Evolutionary conservation across 2,113 vertebrate genomes (phyloP).

Genomic region (Corythornis cristatus): DNA sequence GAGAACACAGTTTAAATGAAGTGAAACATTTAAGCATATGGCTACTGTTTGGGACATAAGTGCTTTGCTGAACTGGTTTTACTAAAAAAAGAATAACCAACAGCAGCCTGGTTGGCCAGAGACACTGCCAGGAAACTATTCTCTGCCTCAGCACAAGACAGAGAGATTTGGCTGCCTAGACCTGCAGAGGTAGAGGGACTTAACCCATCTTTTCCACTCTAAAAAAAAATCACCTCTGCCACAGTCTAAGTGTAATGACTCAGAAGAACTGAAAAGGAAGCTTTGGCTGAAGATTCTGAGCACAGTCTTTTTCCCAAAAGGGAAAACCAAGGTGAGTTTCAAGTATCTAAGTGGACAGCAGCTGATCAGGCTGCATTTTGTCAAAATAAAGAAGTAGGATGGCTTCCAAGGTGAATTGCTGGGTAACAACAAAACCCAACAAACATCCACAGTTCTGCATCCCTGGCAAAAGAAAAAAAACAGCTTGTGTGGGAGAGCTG

Average conservation of each 20-base stretch:
- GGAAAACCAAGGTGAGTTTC: slow-evolving; percentile 27
- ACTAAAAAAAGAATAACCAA: neutral
- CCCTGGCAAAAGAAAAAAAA: neutral
- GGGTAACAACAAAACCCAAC: neutral
- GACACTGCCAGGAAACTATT: neutral
- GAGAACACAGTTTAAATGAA: neutral
- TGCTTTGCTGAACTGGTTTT: neutral
- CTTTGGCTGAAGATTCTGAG: neutral
- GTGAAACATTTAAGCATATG: neutral
- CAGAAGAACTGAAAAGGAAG: slow-evolving; percentile 14
- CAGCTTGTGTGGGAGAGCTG: neutral
- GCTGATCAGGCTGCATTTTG: neutral
- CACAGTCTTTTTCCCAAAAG: neutral
- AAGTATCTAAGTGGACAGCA: neutral
- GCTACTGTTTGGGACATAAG: neutral
- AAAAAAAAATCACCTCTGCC: neutral
- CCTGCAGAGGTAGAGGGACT: neutral
- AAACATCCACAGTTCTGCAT: neutral
- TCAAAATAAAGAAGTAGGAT: slow-evolving; percentile 30
- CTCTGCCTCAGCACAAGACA: neutral
- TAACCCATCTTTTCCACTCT: neutral
- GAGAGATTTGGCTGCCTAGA: neutral
- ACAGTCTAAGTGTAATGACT: neutral
- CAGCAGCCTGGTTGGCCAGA: neutral
- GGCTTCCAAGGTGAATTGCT: slow-evolving; percentile 28